Percentiles rank a stretch among this genome's conserved stretches.
These are phyloP conservation scores for Pteromalus puparum DNA, from an alignment of 1,140 invertebrate species.

Conservation along the genomic window DNA sequence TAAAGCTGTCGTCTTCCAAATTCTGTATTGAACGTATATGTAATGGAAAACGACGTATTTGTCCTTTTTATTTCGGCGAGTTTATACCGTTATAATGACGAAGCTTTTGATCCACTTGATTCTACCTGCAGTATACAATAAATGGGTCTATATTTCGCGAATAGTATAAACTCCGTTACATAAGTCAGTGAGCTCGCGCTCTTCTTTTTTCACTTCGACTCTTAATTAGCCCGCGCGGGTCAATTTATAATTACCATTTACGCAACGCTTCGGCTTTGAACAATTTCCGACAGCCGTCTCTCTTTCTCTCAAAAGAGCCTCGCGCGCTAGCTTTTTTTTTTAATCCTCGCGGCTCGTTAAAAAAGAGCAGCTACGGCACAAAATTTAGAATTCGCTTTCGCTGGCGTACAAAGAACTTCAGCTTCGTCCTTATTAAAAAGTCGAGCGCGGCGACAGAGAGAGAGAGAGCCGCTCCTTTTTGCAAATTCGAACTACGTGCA, in stretches of 20 bases:
- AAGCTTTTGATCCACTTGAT: no score
- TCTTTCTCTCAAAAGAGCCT: background rate
- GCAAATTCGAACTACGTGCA: slow-evolving; percentile 12
- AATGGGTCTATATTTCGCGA: background rate
- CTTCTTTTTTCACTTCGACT: background rate
- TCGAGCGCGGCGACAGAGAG: background rate
- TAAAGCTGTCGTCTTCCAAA: no score
- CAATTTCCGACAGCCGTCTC: background rate
- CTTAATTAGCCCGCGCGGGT: background rate
- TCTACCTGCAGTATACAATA: no score
- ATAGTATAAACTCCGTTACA: background rate
- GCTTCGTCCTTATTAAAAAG: slow-evolving; percentile 19
- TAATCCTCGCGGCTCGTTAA: background rate
- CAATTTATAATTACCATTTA: background rate
- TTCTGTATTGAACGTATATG: no score
- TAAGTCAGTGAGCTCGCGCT: background rate
- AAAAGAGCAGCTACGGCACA: background rate
- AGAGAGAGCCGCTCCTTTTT: slow-evolving; percentile 25
- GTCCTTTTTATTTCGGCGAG: no score
- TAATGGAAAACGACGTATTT: no score
- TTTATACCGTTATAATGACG: no score
- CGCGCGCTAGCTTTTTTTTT: background rate
- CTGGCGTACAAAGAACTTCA: background rate
- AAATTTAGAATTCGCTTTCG: background rate
- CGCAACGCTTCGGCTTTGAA: background rate